These are phyloP conservation scores for Tolmerus cingulatus DNA, from an alignment of 2,888 invertebrate species.

Conservation along the genomic window DNA sequence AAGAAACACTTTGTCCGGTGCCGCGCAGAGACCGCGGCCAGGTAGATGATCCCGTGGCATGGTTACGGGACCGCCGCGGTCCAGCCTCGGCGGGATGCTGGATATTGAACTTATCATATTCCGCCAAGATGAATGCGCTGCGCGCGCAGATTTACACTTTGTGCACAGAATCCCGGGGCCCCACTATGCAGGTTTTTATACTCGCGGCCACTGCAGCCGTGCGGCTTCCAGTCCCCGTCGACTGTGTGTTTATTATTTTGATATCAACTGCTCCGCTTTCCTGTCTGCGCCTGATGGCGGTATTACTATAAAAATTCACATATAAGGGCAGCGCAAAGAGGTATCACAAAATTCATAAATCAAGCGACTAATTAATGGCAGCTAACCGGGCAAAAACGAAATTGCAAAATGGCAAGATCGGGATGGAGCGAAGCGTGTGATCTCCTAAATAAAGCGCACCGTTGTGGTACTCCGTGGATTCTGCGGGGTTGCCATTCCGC, in stretches of 20 bases:
- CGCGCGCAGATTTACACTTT: conserved; percentile 47
- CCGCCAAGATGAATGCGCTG: conserved; percentile 47
- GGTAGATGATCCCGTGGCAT: neutral
- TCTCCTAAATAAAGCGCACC: conserved; percentile 3
- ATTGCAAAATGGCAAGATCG: conserved; percentile 20
- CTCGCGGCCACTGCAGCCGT: neutral
- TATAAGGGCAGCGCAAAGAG: conserved; percentile 44
- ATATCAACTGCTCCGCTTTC: conserved; percentile 24
- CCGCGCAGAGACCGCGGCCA: neutral
- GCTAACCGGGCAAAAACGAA: conserved; percentile 48
- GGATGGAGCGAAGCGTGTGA: conserved; percentile 24
- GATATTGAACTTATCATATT: conserved; percentile 47
- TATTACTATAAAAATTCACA: conserved; percentile 41
- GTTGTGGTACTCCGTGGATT: neutral
- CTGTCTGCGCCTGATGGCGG: conserved; percentile 33
- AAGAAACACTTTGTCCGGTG: conserved; percentile 44
- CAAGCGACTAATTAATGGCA: conserved; percentile 54
- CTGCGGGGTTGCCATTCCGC: neutral
- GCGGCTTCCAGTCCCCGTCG: conserved; percentile 10
- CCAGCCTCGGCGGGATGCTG: neutral
- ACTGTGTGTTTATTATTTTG: conserved; percentile 4
- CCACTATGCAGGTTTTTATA: conserved; percentile 2
- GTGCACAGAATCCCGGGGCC: conserved; percentile 3
- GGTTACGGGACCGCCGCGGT: neutral
- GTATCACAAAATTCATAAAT: conserved; percentile 54